Conservation (phyloP, 2,113 vertebrate genomes). For the Cranoglanis bouderius region DNA sequence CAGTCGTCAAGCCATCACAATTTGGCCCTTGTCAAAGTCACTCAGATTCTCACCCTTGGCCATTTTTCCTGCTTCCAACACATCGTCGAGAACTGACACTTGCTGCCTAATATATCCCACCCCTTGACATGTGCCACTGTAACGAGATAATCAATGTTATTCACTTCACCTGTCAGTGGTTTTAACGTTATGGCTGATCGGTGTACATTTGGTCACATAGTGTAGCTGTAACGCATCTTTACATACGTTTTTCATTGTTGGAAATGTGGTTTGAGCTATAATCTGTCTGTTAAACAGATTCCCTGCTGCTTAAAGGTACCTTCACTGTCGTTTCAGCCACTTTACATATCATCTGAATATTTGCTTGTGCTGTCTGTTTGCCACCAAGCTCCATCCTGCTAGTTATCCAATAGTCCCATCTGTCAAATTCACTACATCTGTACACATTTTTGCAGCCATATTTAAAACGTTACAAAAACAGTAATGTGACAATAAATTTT, state of each 20-base stretch:
- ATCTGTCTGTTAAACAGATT: background rate
- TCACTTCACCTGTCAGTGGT: no score
- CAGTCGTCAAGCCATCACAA: no score
- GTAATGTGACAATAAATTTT: background rate
- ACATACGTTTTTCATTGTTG: background rate
- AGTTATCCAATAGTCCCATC: background rate
- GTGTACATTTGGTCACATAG: background rate
- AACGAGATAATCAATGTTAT: no score
- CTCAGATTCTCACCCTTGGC: no score
- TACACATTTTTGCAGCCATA: background rate
- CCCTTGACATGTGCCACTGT: no score
- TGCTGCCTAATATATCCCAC: no score
- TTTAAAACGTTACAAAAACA: background rate
- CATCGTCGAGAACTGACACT: no score
- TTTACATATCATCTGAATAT: slow-evolving; percentile 2
- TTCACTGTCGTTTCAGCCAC: background rate
- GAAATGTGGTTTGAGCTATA: background rate
- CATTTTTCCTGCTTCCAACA: no score
- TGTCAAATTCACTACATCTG: background rate
- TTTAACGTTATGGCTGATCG: no score
- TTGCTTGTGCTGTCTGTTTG: background rate
- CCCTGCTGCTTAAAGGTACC: background rate
- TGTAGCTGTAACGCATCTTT: background rate
- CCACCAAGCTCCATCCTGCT: background rate
- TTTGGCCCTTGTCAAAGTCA: no score